A percentile compares a stretch with the other conserved stretches of the same genome.
Conservation (phyloP, 35 echinoderm and acorn worm genomes). For the Apostichopus parvimensis region DNA sequence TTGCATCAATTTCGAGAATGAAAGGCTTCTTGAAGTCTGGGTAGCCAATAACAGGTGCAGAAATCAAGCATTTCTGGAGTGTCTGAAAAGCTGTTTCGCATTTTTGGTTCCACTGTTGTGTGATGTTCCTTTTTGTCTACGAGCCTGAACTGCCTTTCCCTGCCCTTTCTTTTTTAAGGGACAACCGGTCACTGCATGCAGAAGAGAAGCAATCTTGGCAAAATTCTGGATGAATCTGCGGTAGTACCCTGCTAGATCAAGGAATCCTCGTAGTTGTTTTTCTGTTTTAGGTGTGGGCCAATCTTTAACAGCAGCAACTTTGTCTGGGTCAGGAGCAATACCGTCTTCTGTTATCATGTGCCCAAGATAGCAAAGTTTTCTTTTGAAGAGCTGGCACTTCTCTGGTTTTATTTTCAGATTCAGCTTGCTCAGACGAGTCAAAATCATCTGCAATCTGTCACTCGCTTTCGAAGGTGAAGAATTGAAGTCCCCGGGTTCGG, state of each 20-base stretch:
- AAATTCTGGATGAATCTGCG: slow-evolving; percentile 51
- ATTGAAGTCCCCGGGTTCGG: too few relatives aligned
- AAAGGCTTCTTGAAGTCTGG: slow-evolving; percentile 70
- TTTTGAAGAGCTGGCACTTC: slow-evolving; percentile 53
- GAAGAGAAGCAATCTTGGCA: slow-evolving; percentile 62
- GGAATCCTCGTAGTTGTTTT: slow-evolving; percentile 49
- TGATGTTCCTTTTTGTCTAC: too few relatives aligned
- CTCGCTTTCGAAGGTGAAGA: too few relatives aligned
- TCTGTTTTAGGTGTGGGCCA: slow-evolving; percentile 55
- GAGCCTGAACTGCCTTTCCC: neutral
- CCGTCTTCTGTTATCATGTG: slow-evolving; percentile 43
- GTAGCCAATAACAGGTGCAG: slow-evolving; percentile 58
- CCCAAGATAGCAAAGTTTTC: slow-evolving; percentile 35
- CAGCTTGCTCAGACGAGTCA: neutral
- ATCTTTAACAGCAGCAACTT: slow-evolving; percentile 20
- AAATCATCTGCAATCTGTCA: slow-evolving; percentile 4
- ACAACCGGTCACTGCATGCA: slow-evolving; percentile 47
- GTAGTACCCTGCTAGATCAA: slow-evolving; percentile 63
- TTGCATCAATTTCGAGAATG: slow-evolving; percentile 70
- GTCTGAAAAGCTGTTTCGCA: slow-evolving; percentile 35
- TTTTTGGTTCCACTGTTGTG: too few relatives aligned
- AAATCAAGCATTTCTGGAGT: slow-evolving; percentile 47
- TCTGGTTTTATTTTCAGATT: slow-evolving; percentile 62
- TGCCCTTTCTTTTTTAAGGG: neutral
- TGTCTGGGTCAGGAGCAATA: slow-evolving; percentile 67